phyloP scores from a whole-genome alignment of 2,888 invertebrate genomes.

The Epirrhoe alternata region DNA sequence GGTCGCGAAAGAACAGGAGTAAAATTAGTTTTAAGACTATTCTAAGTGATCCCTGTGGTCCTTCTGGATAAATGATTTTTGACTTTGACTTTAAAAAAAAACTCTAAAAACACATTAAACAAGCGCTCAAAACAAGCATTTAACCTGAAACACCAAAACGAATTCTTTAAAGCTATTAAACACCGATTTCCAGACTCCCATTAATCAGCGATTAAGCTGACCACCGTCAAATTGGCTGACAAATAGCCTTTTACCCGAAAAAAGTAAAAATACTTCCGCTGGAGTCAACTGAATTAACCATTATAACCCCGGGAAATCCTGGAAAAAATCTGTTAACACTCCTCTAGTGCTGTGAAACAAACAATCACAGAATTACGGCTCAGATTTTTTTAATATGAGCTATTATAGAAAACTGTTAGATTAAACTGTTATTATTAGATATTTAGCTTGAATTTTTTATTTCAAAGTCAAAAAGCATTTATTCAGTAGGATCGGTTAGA shows the following conservation, averaged over 20 bases:
- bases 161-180: not conserved
- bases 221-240: slow-evolving; percentile 47
- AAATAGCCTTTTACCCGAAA: slow-evolving; percentile 51
- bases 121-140: not conserved
- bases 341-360: slow-evolving; percentile 36
- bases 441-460: too few relatives aligned
- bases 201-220: slow-evolving; percentile 38
- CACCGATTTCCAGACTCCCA: slow-evolving; percentile 3
- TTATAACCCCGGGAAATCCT: slow-evolving; percentile 54
- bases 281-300: slow-evolving; percentile 52
- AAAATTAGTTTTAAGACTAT: too few relatives aligned
- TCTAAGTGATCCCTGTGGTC: too few relatives aligned
- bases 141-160: not conserved
- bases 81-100: too few relatives aligned
- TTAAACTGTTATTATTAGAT: too few relatives aligned
- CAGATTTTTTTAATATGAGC: too few relatives aligned
- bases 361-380: not conserved
- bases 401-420: too few relatives aligned
- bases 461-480: too few relatives aligned
- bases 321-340: slow-evolving; percentile 72
- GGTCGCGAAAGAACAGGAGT: too few relatives aligned
- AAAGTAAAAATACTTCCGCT: slow-evolving; percentile 50
- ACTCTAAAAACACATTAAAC: too few relatives aligned
- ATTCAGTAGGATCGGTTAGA: too few relatives aligned
- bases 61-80: too few relatives aligned